phyloP scores from a whole-genome alignment of 2,113 vertebrate species.

The Misgurnus mizolepis region DNA sequence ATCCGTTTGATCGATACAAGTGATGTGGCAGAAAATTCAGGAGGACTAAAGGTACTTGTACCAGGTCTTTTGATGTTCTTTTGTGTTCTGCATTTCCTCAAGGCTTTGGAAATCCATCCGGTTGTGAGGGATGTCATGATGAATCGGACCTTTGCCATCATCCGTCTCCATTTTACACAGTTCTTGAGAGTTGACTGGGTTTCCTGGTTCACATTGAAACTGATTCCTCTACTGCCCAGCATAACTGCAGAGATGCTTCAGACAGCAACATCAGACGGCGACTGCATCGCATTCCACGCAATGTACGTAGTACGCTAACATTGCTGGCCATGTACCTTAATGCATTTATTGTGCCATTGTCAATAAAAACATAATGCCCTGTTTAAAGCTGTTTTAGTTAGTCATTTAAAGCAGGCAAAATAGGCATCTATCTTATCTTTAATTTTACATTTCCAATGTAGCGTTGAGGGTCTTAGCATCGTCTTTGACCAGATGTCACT shows the following conservation, averaged over 20 bases:
- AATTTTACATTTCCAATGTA: too few relatives aligned
- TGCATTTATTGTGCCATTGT: neutral
- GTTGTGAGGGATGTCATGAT: conserved; percentile 30
- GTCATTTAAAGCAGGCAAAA: neutral
- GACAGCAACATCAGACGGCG: neutral
- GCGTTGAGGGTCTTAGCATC: too few relatives aligned
- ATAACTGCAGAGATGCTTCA: conserved; percentile 29
- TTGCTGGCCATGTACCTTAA: too few relatives aligned
- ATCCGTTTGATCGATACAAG: too few relatives aligned
- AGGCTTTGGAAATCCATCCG: conserved; percentile 14
- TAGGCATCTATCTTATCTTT: neutral
- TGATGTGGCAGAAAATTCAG: too few relatives aligned
- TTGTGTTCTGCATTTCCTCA: neutral
- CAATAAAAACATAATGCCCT: neutral
- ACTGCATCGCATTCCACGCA: neutral
- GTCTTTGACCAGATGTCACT: too few relatives aligned
- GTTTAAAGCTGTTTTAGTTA: neutral
- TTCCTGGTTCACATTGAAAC: conserved; percentile 26
- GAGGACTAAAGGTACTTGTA: too few relatives aligned
- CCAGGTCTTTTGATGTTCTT: too few relatives aligned
- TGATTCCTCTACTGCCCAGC: conserved; percentile 16
- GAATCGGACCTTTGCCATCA: conserved; percentile 20
- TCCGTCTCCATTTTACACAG: neutral
- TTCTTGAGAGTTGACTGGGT: conserved; percentile 2
- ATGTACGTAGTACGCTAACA: conserved; percentile 8